Base-by-base conservation (phyloP, 2,888 invertebrate genomes). In the Micoletzkya japonica region DNA sequence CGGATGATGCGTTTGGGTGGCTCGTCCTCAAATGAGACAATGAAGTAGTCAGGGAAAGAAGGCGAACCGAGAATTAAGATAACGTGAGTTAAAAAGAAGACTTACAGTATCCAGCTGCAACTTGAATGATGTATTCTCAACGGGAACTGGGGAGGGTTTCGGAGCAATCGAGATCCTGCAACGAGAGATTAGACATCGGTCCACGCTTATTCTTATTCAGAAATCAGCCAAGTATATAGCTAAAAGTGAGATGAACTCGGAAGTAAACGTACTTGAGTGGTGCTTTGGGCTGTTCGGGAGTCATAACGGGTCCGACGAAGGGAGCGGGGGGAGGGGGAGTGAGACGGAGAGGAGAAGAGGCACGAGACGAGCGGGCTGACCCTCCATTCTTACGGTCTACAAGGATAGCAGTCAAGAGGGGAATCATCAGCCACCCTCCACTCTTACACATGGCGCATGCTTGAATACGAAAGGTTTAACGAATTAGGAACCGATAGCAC, bases 291-390 rank as follows among this genome's bases (percentile, higher is more conserved):
- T n/a, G n/a, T n/a, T n/a, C n/a, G n/a, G n/a, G n/a, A n/a, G n/a
- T n/a, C n/a, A 44, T 44, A n/a, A 57, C 34, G 4, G 67, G 57
- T 32, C 57, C 67, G 24, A 56, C 44, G 17, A 57, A 34, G 24
- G 67, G 67, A 67, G 67, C 30, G 14, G 44, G n/a, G 24, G 57
- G 67, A 57, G 67, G 57, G 26, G 57, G 67, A 67, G 67, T 39
- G 39, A 67, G 52, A 4, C 58, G 32, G 1, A 63, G 68, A 56
- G 73, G 61, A 36, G 50, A 68, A 36, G n/a, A n/a, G n/a, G n/a
- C n/a, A n/a, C n/a, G n/a, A n/a, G n/a, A n/a, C n/a, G n/a, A n/a
- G n/a, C n/a, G n/a, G n/a, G n/a, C n/a, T n/a, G n/a, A n/a, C n/a
- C n/a, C n/a, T n/a, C n/a, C 20, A 10, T 44, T 44, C 44, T 44